Evolutionary conservation across 2,113 vertebrate species (phyloP).

Genomic region (Panthera tigris): DNA sequence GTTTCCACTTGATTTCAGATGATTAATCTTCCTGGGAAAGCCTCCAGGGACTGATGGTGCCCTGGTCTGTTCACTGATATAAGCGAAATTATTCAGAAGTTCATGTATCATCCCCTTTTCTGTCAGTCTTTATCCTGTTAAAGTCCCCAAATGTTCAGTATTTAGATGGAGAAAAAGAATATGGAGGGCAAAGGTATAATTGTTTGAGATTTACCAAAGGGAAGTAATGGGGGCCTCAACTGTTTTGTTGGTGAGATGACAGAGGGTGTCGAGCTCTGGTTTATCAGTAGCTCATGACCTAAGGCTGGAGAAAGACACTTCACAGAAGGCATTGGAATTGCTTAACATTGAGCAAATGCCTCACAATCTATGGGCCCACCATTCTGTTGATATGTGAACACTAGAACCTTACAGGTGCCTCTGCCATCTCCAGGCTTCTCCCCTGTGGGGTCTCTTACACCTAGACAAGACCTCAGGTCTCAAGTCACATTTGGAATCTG

Average conservation of each 20-base stretch:
- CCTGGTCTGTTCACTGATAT: background rate
- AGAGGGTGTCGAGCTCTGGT: background rate
- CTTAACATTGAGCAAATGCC: background rate
- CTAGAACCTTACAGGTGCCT: background rate
- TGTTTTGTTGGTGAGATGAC: background rate
- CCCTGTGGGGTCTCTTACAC: background rate
- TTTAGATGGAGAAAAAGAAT: background rate
- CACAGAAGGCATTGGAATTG: background rate
- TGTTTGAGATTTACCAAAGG: background rate
- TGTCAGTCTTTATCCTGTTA: constrained; percentile 20
- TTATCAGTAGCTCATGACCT: background rate
- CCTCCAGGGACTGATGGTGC: background rate
- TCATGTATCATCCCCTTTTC: background rate
- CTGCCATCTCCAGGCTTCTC: background rate
- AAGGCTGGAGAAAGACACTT: background rate
- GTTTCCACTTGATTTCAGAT: constrained; percentile 56
- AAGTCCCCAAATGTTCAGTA: background rate
- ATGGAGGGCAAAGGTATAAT: background rate
- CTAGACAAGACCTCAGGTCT: background rate
- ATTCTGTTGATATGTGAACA: background rate
- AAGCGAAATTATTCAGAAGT: constrained; percentile 39
- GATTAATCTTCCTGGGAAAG: constrained; percentile 47
- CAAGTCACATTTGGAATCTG: background rate
- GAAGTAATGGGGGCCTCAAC: background rate
- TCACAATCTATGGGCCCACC: background rate